Evolutionary conservation across 1,140 invertebrate genomes (phyloP).

Genomic region (Euwallacea fornicatus): DNA sequence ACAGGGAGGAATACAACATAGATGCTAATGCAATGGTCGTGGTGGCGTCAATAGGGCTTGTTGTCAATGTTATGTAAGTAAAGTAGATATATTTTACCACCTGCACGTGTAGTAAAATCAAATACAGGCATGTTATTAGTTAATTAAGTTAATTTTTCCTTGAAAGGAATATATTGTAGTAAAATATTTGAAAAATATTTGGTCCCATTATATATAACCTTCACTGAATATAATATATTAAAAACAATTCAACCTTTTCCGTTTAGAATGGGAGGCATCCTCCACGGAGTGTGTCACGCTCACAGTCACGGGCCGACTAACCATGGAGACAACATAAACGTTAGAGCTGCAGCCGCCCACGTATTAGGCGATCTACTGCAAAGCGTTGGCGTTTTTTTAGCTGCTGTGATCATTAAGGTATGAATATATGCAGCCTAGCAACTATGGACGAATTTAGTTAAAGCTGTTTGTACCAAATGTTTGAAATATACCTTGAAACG

Average conservation of each 20-base stretch:
- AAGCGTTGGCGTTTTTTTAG: constrained; percentile 55
- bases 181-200: too few relatives aligned
- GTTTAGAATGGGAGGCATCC: constrained; percentile 70
- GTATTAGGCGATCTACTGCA: constrained; percentile 91
- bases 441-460: too few relatives aligned
- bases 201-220: too few relatives aligned
- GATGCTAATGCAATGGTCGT: constrained; percentile 84
- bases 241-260: too few relatives aligned
- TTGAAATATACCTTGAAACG: too few relatives aligned
- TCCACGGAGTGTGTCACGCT: constrained; percentile 65
- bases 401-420: constrained; percentile 51
- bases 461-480: too few relatives aligned
- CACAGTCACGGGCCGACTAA: constrained; percentile 44
- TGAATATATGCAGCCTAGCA: not conserved
- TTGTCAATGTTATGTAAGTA: constrained; percentile 82
- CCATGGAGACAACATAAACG: constrained; percentile 72
- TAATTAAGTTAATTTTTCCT: too few relatives aligned
- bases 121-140: too few relatives aligned
- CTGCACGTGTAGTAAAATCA: too few relatives aligned
- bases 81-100: not conserved
- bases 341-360: constrained; percentile 88
- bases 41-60: constrained; percentile 79
- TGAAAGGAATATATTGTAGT: too few relatives aligned
- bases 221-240: too few relatives aligned
- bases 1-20: constrained; percentile 74